These are phyloP conservation scores for Myiopsitta monachus DNA, from an alignment of 2,113 vertebrate genomes.

Conservation along the genomic window DNA sequence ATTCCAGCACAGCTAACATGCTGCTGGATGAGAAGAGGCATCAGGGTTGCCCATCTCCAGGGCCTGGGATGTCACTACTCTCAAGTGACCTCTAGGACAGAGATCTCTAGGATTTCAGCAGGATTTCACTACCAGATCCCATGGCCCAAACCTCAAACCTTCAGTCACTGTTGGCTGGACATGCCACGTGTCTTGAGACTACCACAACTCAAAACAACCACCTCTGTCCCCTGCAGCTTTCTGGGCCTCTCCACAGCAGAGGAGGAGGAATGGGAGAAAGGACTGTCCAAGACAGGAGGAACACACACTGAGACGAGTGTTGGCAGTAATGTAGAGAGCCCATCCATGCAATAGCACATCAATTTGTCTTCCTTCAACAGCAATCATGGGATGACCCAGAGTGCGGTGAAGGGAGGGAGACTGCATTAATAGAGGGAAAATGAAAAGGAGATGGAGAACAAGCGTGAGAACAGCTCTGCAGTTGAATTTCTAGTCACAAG, in stretches of 20 bases:
- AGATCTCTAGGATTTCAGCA: neutral
- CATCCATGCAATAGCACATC: neutral
- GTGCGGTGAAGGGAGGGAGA: neutral
- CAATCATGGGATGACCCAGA: neutral
- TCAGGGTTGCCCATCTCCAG: neutral
- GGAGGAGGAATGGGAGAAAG: neutral
- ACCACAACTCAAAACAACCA: neutral
- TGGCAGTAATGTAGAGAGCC: neutral
- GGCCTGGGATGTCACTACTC: neutral
- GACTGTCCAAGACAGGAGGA: neutral
- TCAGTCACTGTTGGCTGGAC: neutral
- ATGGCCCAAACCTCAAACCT: neutral
- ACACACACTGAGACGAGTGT: neutral
- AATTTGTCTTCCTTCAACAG: neutral
- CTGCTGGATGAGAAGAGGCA: neutral
- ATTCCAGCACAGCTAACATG: neutral
- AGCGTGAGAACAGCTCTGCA: neutral
- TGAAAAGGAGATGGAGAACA: neutral
- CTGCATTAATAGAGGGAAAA: neutral
- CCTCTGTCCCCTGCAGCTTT: neutral
- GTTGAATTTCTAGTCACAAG: neutral
- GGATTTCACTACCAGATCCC: neutral
- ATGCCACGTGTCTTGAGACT: neutral
- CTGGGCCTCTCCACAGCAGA: neutral
- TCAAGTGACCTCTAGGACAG: neutral